phyloP scores from a whole-genome alignment of 2,797 vertebrate species.

The Mormyrus proboscirostris region DNA sequence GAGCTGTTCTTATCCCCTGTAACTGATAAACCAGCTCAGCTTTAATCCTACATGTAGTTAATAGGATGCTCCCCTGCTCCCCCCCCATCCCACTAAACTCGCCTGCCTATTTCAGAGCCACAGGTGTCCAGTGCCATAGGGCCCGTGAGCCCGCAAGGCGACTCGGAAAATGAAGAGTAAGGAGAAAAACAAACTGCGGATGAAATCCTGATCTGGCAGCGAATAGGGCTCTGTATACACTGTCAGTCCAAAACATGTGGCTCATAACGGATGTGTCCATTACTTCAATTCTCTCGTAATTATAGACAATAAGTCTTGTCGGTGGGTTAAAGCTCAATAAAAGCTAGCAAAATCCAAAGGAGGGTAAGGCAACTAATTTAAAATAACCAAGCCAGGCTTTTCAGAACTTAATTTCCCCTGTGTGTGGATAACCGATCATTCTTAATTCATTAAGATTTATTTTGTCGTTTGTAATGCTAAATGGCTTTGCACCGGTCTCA shows the following conservation, averaged over 20 bases:
- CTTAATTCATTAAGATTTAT: slow-evolving; percentile 99
- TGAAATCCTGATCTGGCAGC: slow-evolving; percentile 89
- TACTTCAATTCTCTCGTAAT: slow-evolving; percentile 99
- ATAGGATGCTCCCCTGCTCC: slow-evolving; percentile 51
- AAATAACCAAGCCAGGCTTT: slow-evolving; percentile 99
- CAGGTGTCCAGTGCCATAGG: not conserved
- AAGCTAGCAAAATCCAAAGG: slow-evolving; percentile 98
- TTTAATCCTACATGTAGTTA: slow-evolving; percentile 59
- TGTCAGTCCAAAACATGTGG: slow-evolving; percentile 94
- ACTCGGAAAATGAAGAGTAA: not conserved
- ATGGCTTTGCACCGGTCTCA: slow-evolving; percentile 87
- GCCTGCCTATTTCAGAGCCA: not conserved
- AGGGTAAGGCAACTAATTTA: slow-evolving; percentile 99
- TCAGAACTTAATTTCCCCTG: slow-evolving; percentile 99
- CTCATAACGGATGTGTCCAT: slow-evolving; percentile 99
- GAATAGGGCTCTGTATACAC: slow-evolving; percentile 97
- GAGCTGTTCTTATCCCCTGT: slow-evolving; percentile 38
- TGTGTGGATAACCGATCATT: slow-evolving; percentile 99
- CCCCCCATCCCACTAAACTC: not conserved
- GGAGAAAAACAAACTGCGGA: slow-evolving; percentile 17
- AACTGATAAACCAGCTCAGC: slow-evolving; percentile 56
- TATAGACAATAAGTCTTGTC: slow-evolving; percentile 99
- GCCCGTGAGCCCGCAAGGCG: not conserved
- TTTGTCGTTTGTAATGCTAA: slow-evolving; percentile 99
- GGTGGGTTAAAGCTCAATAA: slow-evolving; percentile 99